Base-by-base conservation (phyloP, 1,140 invertebrate genomes). In the Luehdorfia chinensis region DNA sequence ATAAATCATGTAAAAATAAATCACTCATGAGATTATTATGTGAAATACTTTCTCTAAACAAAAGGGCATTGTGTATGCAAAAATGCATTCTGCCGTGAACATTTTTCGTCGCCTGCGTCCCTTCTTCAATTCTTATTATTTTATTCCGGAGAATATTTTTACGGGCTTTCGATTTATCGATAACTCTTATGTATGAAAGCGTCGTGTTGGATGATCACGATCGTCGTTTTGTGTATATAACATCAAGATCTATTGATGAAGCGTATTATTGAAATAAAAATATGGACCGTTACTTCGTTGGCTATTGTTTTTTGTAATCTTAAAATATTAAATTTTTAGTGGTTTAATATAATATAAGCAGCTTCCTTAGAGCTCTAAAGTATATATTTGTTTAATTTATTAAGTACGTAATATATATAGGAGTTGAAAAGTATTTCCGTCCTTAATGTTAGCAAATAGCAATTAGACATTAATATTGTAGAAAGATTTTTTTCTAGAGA, bases 1-100 rank as follows among this genome's bases (percentile, higher is more conserved):
- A 81, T 85, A 80, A 84, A 84, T 86, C 75, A 84, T 84, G 76
- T 65, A 77, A 80, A 81, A 84, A 85, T 81, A 81, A 80, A 80
- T 81, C 77, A 80, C 59, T 75, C 71, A 60, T 44, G 62, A 72
- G 59, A 62, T 75, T 72, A 66, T 69, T 73, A 84, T 81, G 79
- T 80, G 79, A 83, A 85, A 85, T 81, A 83, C 78, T 84, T 83
- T 80, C 77, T 77, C 73, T 80, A 86, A 83, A 84, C 79, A 84
- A 86, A 83, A 80, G 76, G 58, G 75, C 72, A 77, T 83, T 83
- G 79, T 85, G 72, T 65, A 83, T 83, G 78, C 78, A 85, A 78
- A 83, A 80, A 75, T 71, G 75, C 77, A 84, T 85, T 80, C 79
- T 68, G 47, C 46, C 18, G 50, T 66, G 72, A 75, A 85, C 75